Base-by-base conservation (phyloP, 2,888 invertebrate species). In the Drosophila falleni region DNA sequence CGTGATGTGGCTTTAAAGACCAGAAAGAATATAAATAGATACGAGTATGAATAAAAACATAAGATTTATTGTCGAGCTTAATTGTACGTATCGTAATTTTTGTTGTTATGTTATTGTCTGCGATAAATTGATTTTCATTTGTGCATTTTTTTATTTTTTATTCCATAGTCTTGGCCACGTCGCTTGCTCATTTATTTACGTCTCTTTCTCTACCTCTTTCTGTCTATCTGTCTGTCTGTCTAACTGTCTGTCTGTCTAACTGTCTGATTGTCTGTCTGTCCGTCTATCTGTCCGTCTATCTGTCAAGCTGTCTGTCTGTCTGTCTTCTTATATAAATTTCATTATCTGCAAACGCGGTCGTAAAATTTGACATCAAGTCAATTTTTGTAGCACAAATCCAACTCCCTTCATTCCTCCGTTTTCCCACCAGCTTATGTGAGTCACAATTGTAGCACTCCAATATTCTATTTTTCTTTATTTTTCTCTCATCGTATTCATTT, bases 341-440 rank as follows among this genome's bases (percentile, higher is more conserved):
- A 88, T 84, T 84, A 84, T 83, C 89, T 88, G 84, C 78, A 74
- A 84, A 84, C 81, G 83, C 81, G 89, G 61, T 69, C 87, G 74
- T 88, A 80, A 86, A 84, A 84, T 67, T 78, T 80, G 72, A 81
- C 81, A 80, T 77, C 74, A 69, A 77, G 66, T 82, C 88, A 75
- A 73, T 82, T 86, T 65, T 64, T 59, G 55, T 31, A 44, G 65
- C 64, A 19, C 46, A 33, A 13, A 42, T 39, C n/a, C 39, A 49
- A 26, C 61, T 56, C 29, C n/a, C n/a, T 8, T 16, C 47, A 35
- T 11, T 33, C 37, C 23, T 29, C 41, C 15, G 13, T n/a, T 26
- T 5, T 6, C 59, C 33, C n/a, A n/a, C n/a, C 19, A 19, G 15
- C 11, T 53, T 51, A 50, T 33, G 10, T 41, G 11, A n/a, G 10